Percentiles rank a stretch among this genome's conserved stretches.
phyloP scores from a whole-genome alignment of 2,113 vertebrate species.

The Rhinoptilus africanus region DNA sequence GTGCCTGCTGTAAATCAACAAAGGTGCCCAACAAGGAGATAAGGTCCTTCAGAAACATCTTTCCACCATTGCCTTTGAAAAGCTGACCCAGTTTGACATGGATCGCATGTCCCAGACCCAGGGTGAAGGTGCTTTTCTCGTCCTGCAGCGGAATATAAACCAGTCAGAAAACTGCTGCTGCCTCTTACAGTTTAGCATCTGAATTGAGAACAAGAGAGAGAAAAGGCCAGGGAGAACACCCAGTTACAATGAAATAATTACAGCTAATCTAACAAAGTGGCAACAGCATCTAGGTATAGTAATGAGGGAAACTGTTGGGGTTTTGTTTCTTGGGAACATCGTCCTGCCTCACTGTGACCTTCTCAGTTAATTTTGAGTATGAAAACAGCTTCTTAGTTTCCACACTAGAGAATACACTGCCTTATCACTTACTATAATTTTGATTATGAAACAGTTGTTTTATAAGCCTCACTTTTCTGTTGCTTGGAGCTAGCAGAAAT shows the following conservation, averaged over 20 bases:
- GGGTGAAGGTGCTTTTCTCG: neutral
- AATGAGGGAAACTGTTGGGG: neutral
- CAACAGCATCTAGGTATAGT: neutral
- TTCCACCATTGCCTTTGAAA: neutral
- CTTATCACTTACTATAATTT: conserved; percentile 13
- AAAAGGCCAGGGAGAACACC: neutral
- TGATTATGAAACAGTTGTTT: conserved; percentile 20
- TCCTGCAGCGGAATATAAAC: neutral
- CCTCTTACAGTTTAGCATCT: neutral
- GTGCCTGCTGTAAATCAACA: neutral
- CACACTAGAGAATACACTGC: neutral
- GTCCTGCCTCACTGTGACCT: neutral
- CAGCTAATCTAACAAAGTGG: neutral
- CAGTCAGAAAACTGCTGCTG: neutral
- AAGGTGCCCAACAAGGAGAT: neutral
- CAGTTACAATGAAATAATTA: neutral
- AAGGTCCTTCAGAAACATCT: neutral
- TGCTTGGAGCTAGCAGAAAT: neutral
- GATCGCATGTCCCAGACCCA: neutral
- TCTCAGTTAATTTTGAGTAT: neutral
- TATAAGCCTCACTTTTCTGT: neutral
- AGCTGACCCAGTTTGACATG: neutral
- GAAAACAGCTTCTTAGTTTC: conserved; percentile 14
- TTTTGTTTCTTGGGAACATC: neutral
- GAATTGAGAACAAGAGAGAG: neutral